Evolutionary conservation across 2,113 vertebrate genomes (phyloP).

Genomic region (Cranoglanis bouderius): DNA sequence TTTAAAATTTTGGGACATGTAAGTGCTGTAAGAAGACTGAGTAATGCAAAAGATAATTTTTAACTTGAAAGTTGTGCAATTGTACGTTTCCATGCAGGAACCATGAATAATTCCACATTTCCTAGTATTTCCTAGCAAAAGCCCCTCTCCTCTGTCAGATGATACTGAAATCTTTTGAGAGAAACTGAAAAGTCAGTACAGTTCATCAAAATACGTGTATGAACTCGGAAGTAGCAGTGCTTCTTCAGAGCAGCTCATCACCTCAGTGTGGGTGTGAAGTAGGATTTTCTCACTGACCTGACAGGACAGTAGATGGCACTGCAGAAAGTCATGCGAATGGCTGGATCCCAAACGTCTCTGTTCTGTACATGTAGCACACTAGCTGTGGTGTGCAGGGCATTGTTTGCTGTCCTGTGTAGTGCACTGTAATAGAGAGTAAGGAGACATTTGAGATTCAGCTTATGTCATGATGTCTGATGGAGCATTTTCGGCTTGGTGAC

Average conservation of each 20-base stretch:
- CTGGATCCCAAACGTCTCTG: neutral
- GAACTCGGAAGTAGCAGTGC: neutral
- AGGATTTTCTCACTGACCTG: neutral
- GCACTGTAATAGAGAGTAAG: neutral
- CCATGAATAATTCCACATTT: neutral
- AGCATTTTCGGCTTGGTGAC: neutral
- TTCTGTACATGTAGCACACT: neutral
- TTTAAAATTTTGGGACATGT: too few relatives aligned
- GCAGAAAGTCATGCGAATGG: neutral
- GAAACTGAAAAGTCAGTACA: neutral
- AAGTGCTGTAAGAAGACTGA: neutral
- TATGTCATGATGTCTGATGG: neutral
- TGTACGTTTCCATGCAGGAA: neutral
- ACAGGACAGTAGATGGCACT: slow-evolving; percentile 10
- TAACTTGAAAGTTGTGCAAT: neutral
- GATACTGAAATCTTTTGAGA: neutral
- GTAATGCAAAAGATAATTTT: neutral
- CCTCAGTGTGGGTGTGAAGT: neutral
- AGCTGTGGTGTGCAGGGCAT: neutral
- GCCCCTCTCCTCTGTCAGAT: neutral
- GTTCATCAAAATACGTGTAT: neutral
- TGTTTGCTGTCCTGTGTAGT: neutral
- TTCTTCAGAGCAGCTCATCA: neutral
- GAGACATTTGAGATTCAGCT: neutral
- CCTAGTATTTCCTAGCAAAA: neutral